Evolutionary conservation across 1,140 invertebrate genomes (phyloP), one percentile per base, ranked within the genome.

Genomic region (Drosophila biarmipes): DNA sequence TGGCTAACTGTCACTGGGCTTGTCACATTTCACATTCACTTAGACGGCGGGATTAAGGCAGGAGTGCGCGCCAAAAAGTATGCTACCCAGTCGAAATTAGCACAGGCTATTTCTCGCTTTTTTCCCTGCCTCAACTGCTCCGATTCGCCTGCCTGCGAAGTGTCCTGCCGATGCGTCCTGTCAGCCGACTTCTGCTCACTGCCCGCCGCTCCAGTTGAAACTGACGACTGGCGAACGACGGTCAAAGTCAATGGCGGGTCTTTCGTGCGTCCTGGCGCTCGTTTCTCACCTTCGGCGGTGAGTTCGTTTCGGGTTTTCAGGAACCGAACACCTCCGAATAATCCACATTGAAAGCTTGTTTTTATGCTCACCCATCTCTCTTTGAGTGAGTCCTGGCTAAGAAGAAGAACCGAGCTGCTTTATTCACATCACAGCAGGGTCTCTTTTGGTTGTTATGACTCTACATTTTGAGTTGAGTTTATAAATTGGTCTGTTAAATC

Each of bases 1-100:
- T 73, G 80, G 64, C 63, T 61, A 86, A 75, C 82, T 87, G 68
- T 87, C 82, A 78, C 78, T 82, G 61, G 40, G 68, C 76, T 62
- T 82, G 82, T 79, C 84, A 89, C 79, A 78, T 68, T 78, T 82
- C 79, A 79, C 78, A 78, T 69, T 74, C 79, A 82, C 80, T 74
- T 66, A 68, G 67, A 53, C 54, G 19, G 51, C 37, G 49, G 31
- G 54, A 49, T 56, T 51, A 51, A 31, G 64, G 15, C 15, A 55
- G 62, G 46, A 67, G 63, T n/a, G n/a, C 82, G 78, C 84, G 78
- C 82, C 84, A 89, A 87, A 87, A 87, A 67, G 54, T 63, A 56
- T 73, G 63, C 59, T 66, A 52, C 52, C 24, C 40, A 34, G 48
- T 17, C 24, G 15, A 48, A 85, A 85, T 84, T 72, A 48, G 52